A percentile compares a stretch with the other conserved stretches of the same genome.
Conservation (phyloP, 2,797 vertebrate genomes). For the Falco columbarius region DNA sequence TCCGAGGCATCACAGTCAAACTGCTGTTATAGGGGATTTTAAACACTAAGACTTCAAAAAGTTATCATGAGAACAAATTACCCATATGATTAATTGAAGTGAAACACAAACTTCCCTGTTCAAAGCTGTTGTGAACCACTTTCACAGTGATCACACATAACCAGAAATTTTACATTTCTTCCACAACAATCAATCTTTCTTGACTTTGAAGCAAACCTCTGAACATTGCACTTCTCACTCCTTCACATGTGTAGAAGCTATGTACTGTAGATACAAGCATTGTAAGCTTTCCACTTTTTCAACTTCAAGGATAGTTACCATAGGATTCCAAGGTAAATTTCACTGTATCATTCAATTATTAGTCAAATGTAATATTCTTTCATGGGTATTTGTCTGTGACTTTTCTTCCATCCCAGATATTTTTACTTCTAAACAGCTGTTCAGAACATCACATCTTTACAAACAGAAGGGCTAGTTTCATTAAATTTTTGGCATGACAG, state of each 20-base stretch:
- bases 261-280: background rate
- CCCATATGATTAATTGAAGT: background rate
- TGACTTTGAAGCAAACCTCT: background rate
- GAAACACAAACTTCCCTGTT: background rate
- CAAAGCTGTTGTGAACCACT: background rate
- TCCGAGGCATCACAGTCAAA: background rate
- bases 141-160: background rate
- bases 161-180: background rate
- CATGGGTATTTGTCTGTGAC: background rate
- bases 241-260: background rate
- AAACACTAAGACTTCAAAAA: background rate
- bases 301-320: background rate
- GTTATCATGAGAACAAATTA: background rate
- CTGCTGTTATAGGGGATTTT: background rate
- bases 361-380: background rate
- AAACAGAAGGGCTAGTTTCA: background rate
- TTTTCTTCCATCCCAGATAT: background rate
- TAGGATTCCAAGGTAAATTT: background rate
- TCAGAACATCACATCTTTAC: background rate
- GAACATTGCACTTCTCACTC: background rate
- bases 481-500: background rate
- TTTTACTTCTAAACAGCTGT: background rate
- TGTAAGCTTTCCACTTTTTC: background rate
- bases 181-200: too few relatives aligned
- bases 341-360: background rate